Evolutionary conservation across 2,888 invertebrate species (phyloP).

Genomic region (Amorpha juglandis): DNA sequence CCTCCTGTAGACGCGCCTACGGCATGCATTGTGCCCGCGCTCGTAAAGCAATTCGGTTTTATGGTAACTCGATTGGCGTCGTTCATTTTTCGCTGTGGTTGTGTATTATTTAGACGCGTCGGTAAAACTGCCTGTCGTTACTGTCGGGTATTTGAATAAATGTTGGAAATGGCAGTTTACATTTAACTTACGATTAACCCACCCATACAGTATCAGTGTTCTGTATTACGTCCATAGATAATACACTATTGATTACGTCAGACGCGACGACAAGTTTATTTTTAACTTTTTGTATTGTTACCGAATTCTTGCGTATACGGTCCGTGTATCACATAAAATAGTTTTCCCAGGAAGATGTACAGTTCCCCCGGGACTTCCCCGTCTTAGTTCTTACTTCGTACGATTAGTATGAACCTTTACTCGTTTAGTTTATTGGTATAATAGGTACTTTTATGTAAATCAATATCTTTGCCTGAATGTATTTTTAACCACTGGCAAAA

Average conservation of each 20-base stretch:
- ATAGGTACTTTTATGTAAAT: too few species aligned
- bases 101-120: not conserved
- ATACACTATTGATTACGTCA: too few species aligned
- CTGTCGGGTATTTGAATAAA: not conserved
- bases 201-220: too few species aligned
- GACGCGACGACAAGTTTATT: too few species aligned
- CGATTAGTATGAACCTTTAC: not conserved
- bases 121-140: not conserved
- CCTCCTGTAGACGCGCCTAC: not conserved
- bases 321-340: not conserved
- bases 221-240: too few species aligned
- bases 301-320: too few species aligned
- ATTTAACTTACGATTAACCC: too few species aligned
- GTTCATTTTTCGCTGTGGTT: slow-evolving; percentile 4
- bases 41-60: slow-evolving; percentile 11
- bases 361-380: not conserved
- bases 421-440: too few species aligned
- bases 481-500: too few species aligned
- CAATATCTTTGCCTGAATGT: too few species aligned
- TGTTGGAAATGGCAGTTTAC: not conserved
- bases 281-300: too few species aligned
- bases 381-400: not conserved
- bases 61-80: slow-evolving; percentile 14
- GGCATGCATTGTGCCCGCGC: not conserved
- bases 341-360: not conserved